Evolutionary conservation across 2,797 vertebrate genomes (phyloP).

Genomic region (Pangasius sanitwongsei): DNA sequence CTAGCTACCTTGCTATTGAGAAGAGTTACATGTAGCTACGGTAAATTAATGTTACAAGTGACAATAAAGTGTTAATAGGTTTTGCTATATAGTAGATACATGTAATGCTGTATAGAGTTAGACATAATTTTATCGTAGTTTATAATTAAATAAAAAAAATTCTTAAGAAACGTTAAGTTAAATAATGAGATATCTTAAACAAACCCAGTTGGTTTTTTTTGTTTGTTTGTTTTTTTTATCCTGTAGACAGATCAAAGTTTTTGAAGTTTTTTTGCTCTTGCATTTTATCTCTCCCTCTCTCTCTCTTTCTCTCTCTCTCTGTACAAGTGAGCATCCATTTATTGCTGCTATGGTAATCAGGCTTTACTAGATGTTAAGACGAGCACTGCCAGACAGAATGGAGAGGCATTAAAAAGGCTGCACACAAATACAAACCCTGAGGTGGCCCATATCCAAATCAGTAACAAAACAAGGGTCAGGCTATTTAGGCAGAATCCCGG

Average conservation of each 20-base stretch:
- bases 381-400: constrained; percentile 24
- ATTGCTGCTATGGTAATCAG: constrained; percentile 34
- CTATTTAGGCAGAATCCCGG: constrained; percentile 21
- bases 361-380: constrained; percentile 24
- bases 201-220: background rate
- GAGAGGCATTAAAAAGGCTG: constrained; percentile 20
- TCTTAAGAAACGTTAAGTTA: background rate
- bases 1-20: background rate
- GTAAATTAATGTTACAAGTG: background rate
- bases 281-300: background rate
- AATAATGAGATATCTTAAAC: background rate
- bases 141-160: background rate
- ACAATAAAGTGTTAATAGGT: background rate
- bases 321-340: constrained; percentile 40
- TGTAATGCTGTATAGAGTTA: background rate
- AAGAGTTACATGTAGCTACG: background rate
- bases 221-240: background rate
- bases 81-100: background rate
- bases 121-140: background rate
- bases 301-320: background rate
- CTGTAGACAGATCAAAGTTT: background rate
- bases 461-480: constrained; percentile 33
- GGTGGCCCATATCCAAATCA: constrained; percentile 28
- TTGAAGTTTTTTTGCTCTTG: background rate
- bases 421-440: constrained; percentile 24